Evolutionary conservation across 1,140 invertebrate genomes (phyloP), one percentile per base, ranked within the genome.

Genomic region (Cecropterus lyciades): DNA sequence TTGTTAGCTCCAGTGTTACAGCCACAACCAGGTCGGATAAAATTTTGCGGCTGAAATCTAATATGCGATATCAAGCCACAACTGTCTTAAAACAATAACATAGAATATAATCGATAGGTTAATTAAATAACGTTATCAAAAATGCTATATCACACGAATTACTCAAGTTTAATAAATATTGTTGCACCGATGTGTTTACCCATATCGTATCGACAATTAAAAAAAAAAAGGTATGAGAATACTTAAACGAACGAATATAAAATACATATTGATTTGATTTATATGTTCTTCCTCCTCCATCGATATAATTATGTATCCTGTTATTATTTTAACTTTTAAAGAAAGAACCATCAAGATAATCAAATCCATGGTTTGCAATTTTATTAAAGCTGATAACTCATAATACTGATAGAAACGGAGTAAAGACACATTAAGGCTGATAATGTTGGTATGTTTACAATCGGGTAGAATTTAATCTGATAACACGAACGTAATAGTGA

Each of bases 391-490:
- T 48, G 73, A 73, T 76, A 76, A 76, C 46, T 64, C 45, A 63
- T 65, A 55, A 55, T 63, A 40, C 45, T 43, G 64, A 69, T 69
- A 69, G 53, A 51, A 49, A 52, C 49, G 30, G 5, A 59, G 55
- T n/a, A 51, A 52, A 42, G 63, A 67, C 59, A 67, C 69, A 68
- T 48, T 49, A 68, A 46, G 52, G 65, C 65, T 70, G 73, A 80
- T 81, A 86, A 57, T 65, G 60, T 56, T 69, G 65, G 56, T 67
- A 67, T 85, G 80, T 87, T 87, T 87, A 84, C 79, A 80, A 85
- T 82, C 70, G 68, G 51, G 17, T 63, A 72, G 65, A 72, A 72
- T 73, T 67, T 72, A 71, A 81, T 76, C 79, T 70, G 79, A 81
- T 81, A 79, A 79, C 70, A 70, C 49, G 64, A 64, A 37, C 53